Percentiles rank a stretch among this genome's conserved stretches.
phyloP scores from a whole-genome alignment of 2,888 invertebrate genomes.

The Acanthacorydalis orientalis region DNA sequence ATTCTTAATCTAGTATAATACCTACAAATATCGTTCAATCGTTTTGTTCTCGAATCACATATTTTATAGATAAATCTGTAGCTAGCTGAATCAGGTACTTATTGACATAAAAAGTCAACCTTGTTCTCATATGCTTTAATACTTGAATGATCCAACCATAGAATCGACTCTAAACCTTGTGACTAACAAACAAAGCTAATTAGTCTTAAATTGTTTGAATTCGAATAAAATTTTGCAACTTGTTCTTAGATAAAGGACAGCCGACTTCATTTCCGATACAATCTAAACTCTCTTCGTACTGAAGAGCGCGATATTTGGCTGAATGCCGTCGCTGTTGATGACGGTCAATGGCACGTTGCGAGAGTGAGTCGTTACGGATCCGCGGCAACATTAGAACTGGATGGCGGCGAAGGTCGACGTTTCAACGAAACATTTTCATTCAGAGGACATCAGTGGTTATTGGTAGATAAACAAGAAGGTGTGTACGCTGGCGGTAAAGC shows the following conservation, averaged over 20 bases:
- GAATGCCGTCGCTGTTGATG: constrained; percentile 77
- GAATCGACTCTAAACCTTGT: too few relatives aligned
- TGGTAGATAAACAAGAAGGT: constrained; percentile 87
- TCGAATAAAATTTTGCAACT: background rate
- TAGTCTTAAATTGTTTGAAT: too few relatives aligned
- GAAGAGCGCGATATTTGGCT: constrained; percentile 85
- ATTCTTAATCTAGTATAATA: too few relatives aligned
- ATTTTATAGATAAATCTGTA: too few relatives aligned
- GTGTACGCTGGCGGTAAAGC: constrained; percentile 93
- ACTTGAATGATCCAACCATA: too few relatives aligned
- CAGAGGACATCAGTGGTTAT: constrained; percentile 78
- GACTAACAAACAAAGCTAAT: too few relatives aligned
- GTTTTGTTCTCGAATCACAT: too few relatives aligned
- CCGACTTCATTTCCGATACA: constrained; percentile 77
- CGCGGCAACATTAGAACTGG: constrained; percentile 79
- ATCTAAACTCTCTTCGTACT: constrained; percentile 77
- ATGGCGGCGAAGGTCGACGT: constrained; percentile 86
- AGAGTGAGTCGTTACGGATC: constrained; percentile 82
- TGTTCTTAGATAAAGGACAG: constrained; percentile 65
- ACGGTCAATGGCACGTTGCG: constrained; percentile 95
- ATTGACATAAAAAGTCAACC: too few relatives aligned
- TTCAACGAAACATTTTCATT: constrained; percentile 88
- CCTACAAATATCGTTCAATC: too few relatives aligned
- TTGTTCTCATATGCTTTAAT: too few relatives aligned
- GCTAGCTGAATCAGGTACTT: too few relatives aligned